A percentile compares a stretch with the other conserved stretches of the same genome.
These are phyloP conservation scores for Drosophila micromelanica DNA, from an alignment of 1,140 invertebrate genomes.

Conservation along the genomic window DNA sequence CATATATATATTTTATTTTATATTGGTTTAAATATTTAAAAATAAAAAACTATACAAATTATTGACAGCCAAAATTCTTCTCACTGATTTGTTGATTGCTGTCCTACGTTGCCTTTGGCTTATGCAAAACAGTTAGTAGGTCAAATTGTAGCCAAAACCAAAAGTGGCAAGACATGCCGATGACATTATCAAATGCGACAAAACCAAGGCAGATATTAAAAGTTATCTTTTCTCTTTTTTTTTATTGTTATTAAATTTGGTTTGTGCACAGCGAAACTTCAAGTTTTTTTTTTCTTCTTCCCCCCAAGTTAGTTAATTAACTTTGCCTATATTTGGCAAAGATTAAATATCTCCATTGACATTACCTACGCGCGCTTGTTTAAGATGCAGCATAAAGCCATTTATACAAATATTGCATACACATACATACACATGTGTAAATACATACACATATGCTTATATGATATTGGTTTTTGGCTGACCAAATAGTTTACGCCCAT, in stretches of 20 bases:
- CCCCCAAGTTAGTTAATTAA: conserved; percentile 32
- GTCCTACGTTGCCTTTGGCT: conserved; percentile 12
- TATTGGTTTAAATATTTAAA: no score
- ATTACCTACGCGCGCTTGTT: conserved; percentile 35
- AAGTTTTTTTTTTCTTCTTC: conserved; percentile 3
- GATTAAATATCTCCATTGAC: conserved; percentile 32
- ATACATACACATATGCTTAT: conserved; percentile 1
- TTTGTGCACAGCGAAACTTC: conserved; percentile 22
- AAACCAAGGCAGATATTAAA: conserved; percentile 16
- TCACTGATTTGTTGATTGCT: conserved; percentile 1
- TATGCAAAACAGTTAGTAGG: conserved; percentile 41
- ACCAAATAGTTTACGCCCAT: conserved; percentile 24
- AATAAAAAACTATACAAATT: not conserved
- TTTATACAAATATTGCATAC: not conserved
- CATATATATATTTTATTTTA: no score
- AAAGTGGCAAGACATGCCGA: conserved; percentile 41
- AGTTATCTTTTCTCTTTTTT: conserved; percentile 11
- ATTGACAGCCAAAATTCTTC: not conserved
- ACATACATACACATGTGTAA: not conserved
- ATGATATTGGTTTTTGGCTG: conserved; percentile 4
- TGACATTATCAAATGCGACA: conserved; percentile 40
- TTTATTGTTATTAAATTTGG: not conserved
- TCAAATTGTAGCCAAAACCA: conserved; percentile 23
- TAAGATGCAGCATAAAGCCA: conserved; percentile 10
- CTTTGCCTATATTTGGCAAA: conserved; percentile 36